Percentiles rank a stretch among this genome's conserved stretches.
Evolutionary conservation across 2,888 invertebrate genomes (phyloP).

Genomic region (Ellobium chinense): DNA sequence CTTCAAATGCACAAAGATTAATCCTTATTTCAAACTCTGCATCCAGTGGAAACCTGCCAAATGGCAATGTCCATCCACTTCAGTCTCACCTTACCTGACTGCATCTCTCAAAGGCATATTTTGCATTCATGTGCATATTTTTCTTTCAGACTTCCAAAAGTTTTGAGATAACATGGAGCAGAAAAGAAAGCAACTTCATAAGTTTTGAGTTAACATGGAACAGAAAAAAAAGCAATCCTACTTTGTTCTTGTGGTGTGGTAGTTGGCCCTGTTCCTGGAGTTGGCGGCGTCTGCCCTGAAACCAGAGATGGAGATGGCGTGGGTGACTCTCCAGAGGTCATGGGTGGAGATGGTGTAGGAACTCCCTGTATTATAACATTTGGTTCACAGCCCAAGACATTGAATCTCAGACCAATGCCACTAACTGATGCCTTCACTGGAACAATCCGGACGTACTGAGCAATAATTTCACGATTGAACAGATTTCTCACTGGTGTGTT

Average conservation of each 20-base stretch:
- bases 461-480: conserved; percentile 67
- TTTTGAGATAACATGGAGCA: too few species aligned
- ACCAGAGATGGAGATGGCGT: too few species aligned
- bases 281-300: background rate
- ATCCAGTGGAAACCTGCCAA: too few species aligned
- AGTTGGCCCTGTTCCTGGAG: background rate
- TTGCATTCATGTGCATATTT: too few species aligned
- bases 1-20: too few species aligned
- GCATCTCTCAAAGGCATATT: too few species aligned
- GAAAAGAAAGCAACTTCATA: too few species aligned
- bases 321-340: background rate
- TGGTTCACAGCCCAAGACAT: conserved; percentile 68
- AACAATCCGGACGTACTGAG: conserved; percentile 63
- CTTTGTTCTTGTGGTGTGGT: background rate
- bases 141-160: too few species aligned
- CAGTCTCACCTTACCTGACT: too few species aligned
- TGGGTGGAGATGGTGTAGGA: conserved; percentile 44
- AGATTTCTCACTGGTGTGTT: conserved; percentile 59
- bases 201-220: background rate
- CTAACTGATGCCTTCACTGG: conserved; percentile 55
- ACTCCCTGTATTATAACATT: conserved; percentile 51
- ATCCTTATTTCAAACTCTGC: too few species aligned
- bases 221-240: background rate
- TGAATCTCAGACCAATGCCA: conserved; percentile 60
- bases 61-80: too few species aligned